Conservation (phyloP, 2,888 invertebrate genomes). For the Gisinianus flammeolus region DNA sequence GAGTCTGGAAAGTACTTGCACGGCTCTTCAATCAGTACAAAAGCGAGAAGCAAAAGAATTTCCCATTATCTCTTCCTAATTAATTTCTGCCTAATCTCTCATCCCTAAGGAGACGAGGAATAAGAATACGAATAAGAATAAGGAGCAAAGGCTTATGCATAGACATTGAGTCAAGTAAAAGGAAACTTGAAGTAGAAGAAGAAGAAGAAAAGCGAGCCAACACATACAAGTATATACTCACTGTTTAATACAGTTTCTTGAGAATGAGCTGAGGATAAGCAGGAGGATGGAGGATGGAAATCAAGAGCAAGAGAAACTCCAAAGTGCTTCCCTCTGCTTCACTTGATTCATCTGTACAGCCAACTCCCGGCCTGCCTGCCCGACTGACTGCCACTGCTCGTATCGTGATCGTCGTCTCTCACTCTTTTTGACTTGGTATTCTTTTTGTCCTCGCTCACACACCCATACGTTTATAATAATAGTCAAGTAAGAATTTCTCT, state of each 20-base stretch:
- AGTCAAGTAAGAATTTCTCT: too few relatives aligned
- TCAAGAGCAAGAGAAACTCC: neutral
- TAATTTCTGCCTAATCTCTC: slow-evolving; percentile 17
- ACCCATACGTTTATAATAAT: neutral
- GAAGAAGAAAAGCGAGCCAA: neutral
- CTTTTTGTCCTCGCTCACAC: neutral
- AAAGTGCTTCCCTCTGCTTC: neutral
- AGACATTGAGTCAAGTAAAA: too few relatives aligned
- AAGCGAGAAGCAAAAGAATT: slow-evolving; percentile 7
- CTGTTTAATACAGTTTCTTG: slow-evolving; percentile 4
- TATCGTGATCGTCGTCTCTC: neutral
- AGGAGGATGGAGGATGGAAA: neutral
- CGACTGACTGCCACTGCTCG: too few relatives aligned
- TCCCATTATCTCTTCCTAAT: slow-evolving; percentile 17
- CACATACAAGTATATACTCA: neutral
- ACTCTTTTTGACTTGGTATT: neutral
- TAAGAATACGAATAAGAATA: too few relatives aligned
- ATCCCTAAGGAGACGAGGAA: neutral
- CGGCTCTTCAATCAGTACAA: neutral
- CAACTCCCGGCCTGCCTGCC: too few relatives aligned
- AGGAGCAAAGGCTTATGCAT: too few relatives aligned
- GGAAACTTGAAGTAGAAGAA: neutral
- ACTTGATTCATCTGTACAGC: too few relatives aligned
- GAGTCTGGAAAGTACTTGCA: neutral
- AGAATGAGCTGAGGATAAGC: too few relatives aligned